Evolutionary conservation across 1,140 invertebrate species (phyloP).

Genomic region (Drosophila guanche): DNA sequence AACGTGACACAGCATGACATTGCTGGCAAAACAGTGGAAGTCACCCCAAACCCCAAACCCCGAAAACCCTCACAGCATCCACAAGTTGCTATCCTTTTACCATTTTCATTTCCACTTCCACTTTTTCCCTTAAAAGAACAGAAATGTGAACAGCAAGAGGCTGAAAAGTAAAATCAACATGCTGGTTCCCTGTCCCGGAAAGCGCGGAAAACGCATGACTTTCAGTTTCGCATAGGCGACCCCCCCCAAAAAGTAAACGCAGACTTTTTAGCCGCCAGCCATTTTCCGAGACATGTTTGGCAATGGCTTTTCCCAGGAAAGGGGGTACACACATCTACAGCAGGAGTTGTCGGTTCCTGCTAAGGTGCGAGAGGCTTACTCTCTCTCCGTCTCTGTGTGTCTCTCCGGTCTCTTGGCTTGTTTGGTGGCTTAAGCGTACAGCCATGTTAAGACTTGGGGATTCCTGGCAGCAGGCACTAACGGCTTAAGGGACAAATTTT

Average conservation of each 20-base stretch:
- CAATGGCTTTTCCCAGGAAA: slow-evolving; percentile 4
- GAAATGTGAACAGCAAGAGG: slow-evolving; percentile 8
- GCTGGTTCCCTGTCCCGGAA: neutral
- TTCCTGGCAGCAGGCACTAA: slow-evolving; percentile 11
- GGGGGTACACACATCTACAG: neutral
- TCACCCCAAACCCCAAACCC: too few relatives aligned
- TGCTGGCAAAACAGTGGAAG: neutral
- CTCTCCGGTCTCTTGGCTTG: slow-evolving; percentile 8
- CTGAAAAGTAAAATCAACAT: slow-evolving; percentile 52
- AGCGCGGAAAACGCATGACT: slow-evolving; percentile 42
- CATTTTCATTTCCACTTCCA: too few relatives aligned
- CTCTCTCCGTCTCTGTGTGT: neutral
- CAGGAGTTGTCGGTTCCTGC: neutral
- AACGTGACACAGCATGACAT: slow-evolving; percentile 68
- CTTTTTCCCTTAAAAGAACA: too few relatives aligned
- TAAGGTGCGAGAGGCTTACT: neutral
- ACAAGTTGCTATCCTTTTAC: too few relatives aligned
- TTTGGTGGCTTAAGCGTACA: slow-evolving; percentile 31
- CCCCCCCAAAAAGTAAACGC: slow-evolving; percentile 7
- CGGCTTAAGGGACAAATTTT: slow-evolving; percentile 44
- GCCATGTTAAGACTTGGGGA: slow-evolving; percentile 38
- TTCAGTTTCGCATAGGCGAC: slow-evolving; percentile 42
- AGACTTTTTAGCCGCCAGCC: slow-evolving; percentile 49
- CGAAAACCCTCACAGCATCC: too few relatives aligned
- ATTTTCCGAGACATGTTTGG: slow-evolving; percentile 52